Percentiles rank a stretch among this genome's conserved stretches.
Conservation (phyloP, 2,888 invertebrate genomes). For the Ennomos fuscantarius region DNA sequence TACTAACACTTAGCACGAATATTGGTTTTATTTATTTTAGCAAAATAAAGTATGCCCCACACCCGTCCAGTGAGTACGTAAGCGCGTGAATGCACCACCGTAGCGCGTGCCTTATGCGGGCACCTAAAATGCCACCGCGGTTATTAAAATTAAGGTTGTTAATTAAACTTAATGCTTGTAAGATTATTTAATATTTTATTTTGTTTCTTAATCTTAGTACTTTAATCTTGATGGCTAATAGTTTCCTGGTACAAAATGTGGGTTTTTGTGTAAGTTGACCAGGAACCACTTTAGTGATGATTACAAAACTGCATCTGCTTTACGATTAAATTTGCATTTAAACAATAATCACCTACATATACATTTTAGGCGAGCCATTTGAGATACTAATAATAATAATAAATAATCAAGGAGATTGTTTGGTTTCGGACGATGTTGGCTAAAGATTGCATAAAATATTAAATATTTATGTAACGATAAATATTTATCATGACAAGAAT, state of each 20-base stretch:
- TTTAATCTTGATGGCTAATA: constrained; percentile 19
- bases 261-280: constrained; percentile 16
- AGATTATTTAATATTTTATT: constrained; percentile 13
- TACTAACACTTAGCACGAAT: constrained; percentile 1
- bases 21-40: constrained; percentile 6
- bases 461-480: too few relatives aligned
- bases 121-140: constrained; percentile 34
- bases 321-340: background rate
- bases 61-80: constrained; percentile 29
- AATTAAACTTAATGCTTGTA: constrained; percentile 12
- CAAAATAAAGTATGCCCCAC: constrained; percentile 24
- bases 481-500: too few relatives aligned
- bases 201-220: constrained; percentile 12
- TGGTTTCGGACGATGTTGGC: too few relatives aligned
- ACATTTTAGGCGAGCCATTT: too few relatives aligned
- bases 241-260: constrained; percentile 23
- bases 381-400: too few relatives aligned
- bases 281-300: constrained; percentile 12
- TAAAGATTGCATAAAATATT: too few relatives aligned
- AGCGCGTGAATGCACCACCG: constrained; percentile 34
- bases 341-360: too few relatives aligned
- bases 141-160: constrained; percentile 6
- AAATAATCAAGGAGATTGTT: too few relatives aligned
- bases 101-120: constrained; percentile 33
- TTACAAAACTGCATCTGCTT: constrained; percentile 9